Evolutionary conservation across 2,888 invertebrate genomes (phyloP).

Genomic region (Andrena hattorfiana): DNA sequence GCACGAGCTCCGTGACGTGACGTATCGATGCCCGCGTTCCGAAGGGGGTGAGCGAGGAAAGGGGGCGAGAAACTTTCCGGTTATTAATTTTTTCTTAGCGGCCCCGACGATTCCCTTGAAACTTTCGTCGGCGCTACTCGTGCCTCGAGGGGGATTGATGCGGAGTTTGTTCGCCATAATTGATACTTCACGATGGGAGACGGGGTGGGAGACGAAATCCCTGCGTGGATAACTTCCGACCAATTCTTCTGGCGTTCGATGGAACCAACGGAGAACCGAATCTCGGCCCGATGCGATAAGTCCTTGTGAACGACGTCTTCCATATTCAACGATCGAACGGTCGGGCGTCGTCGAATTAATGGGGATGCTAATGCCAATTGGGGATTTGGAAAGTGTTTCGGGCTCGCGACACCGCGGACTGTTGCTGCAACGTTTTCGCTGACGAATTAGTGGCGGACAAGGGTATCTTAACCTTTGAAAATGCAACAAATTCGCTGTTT

Average conservation of each 20-base stretch:
- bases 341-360: neutral
- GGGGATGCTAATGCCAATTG: constrained; percentile 11
- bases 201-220: constrained; percentile 16
- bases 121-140: constrained; percentile 49
- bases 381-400: constrained; percentile 14
- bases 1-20: constrained; percentile 36
- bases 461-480: neutral
- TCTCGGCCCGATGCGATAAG: constrained; percentile 7
- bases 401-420: neutral
- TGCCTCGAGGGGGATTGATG: constrained; percentile 40
- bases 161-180: constrained; percentile 58
- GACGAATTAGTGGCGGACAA: neutral
- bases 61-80: constrained; percentile 58
- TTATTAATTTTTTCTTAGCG: constrained; percentile 66
- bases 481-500: no score
- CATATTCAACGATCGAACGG: constrained; percentile 28
- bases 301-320: constrained; percentile 16
- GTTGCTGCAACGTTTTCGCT: neutral
- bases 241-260: constrained; percentile 5
- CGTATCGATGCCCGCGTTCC: constrained; percentile 26
- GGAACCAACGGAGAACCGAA: constrained; percentile 57
- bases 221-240: constrained; percentile 10
- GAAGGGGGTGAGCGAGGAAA: constrained; percentile 1
- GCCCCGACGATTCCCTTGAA: constrained; percentile 47
- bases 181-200: constrained; percentile 34